Evolutionary conservation across 1,140 invertebrate genomes (phyloP), one percentile per base, ranked within the genome.

Genomic region (Chymomyza costata): DNA sequence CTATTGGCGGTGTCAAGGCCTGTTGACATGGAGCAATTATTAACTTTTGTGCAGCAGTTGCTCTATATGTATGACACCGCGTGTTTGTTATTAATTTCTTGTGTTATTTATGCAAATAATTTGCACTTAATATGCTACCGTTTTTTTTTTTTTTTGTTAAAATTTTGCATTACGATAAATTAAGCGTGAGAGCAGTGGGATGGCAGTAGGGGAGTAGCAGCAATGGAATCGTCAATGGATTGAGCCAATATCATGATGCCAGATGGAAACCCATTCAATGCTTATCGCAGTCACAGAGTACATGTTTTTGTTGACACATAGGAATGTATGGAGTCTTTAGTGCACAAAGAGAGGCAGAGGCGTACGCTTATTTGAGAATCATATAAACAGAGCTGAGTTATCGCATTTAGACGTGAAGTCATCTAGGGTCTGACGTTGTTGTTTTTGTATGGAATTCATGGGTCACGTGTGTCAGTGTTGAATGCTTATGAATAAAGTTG

Each of bases 71-170:
- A 81, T 76, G 68, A 53, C 65, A 54, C 74, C 74, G 74, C 58
- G 65, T 82, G 67, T 82, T 82, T 82, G 67, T 82, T 82, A 82
- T 82, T 82, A 82, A 82, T 82, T 82, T 82, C 70, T 71, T 82
- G 78, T 82, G 78, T 82, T 82, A 82, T 82, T 82, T 82, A 82
- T 76, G 66, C 71, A 78, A 76, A 82, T 82, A 82, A 80, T 82
- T 82, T 64, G 67, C 78, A 82, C 78, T 82, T 82, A 82, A 82
- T 82, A 71, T 65, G 70, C 58, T 46, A 5, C 5, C 5, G 5
- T 28, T 28, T 30, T 53, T 10, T 34, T 21, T 25, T 39, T 41
- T 53, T 50, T 48, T 53, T 43, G 28, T 34, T 43, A 40, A 64
- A 76, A 76, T 71, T 64, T 63, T 64, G 59, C 63, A 73, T 80